Evolutionary conservation across 2,797 vertebrate species (phyloP).

Genomic region (Gallirallus australis): DNA sequence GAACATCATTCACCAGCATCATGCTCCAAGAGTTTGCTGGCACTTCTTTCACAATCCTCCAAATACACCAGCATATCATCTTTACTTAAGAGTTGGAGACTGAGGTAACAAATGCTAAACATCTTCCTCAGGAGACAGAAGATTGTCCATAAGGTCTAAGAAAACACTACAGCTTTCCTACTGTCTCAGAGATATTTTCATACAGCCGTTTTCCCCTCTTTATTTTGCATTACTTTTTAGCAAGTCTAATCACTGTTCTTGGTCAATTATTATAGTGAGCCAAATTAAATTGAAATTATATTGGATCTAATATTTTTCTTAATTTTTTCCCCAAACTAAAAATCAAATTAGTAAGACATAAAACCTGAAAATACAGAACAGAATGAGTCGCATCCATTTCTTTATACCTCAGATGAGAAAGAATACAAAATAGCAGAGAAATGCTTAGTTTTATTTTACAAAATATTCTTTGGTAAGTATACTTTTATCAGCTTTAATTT

Average conservation of each 20-base stretch:
- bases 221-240: not conserved
- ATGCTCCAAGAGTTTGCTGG: not conserved
- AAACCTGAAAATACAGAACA: not conserved
- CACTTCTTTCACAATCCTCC: not conserved
- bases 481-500: slow-evolving; percentile 59
- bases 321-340: not conserved
- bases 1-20: not conserved
- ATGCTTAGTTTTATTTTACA: not conserved
- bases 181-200: not conserved
- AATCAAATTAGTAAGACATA: not conserved
- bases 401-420: not conserved
- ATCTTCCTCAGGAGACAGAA: not conserved
- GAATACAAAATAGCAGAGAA: not conserved
- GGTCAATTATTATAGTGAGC: not conserved
- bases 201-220: not conserved
- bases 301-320: not conserved
- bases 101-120: not conserved
- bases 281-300: slow-evolving; percentile 11
- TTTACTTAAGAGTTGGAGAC: not conserved
- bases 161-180: not conserved
- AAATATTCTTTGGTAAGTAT: slow-evolving; percentile 25
- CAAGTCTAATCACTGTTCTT: not conserved
- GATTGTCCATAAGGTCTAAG: not conserved
- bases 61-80: not conserved
- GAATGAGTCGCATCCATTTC: not conserved